Evolutionary conservation across 1,140 invertebrate species (phyloP), one percentile per base, ranked within the genome.

Genomic region (Drosophila santomea): DNA sequence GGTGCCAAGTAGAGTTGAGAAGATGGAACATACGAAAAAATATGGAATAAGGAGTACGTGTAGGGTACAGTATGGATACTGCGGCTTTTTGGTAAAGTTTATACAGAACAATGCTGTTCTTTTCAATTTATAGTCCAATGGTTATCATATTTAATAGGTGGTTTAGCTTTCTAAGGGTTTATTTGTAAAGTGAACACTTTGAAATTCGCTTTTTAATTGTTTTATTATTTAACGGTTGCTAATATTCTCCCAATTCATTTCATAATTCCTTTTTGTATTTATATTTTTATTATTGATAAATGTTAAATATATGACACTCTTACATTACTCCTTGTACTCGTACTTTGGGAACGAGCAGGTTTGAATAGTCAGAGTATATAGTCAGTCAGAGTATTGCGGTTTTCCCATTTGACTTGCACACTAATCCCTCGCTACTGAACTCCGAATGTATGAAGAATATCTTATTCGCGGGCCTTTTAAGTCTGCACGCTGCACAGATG

Each of bases 401-500:
- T 43, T 43, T 51, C n/a, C 48, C 48, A n/a, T 4, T 4, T 15
- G 25, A 4, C 48, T 38, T 36, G 32, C 58, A 25, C 38, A 59
- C 11, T 32, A 23, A 67, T 67, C 50, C 47, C 15, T 48, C 6
- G 58, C 63, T 63, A 63, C 63, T 41, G 63, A 48, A 66, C 64
- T 68, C 55, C 43, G n/a, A 28, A 28, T 59, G 35, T 44, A 10
- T 14, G 50, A 41, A 23, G 45, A 36, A n/a, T 48, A 35, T 61
- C 23, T 36, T 52, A n/a, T 43, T 43, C n/a, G 7, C 4, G 45
- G 28, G 5, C 2, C 32, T 17, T 17, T 62, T 14, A 14, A 32
- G 36, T 67, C 20, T 67, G 63, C 63, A 67, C 57, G 44, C 63
- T 68, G 64, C 64, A 68, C 64, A 66, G 60, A 68, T 68, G 64